Evolutionary conservation across 1,140 invertebrate species (phyloP), one percentile per base, ranked within the genome.

Genomic region (Cylas formicarius): DNA sequence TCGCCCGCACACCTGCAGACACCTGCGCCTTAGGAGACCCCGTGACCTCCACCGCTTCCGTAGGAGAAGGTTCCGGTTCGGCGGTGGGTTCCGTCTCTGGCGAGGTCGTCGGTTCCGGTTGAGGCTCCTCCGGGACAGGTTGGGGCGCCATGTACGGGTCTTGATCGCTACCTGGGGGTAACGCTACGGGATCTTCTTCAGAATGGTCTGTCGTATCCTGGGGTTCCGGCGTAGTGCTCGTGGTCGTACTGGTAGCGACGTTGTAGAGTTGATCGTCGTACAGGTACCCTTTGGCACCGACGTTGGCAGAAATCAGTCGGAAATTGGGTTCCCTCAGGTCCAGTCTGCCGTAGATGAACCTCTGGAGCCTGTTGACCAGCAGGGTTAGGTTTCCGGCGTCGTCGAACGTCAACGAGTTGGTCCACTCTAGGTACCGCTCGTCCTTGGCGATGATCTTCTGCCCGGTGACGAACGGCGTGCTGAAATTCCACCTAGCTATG

Each of bases 351-450:
- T 51, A 55, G 24, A 66, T 53, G 27, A 79, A 79, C 44, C 76
- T 78, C 47, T 77, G 77, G 13, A 84, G 49, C 14, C 72, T 66
- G 57, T 83, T 85, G 2, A 80, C 71, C 1, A 82, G 68, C 2
- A 80, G 75, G 56, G 75, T 81, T 1, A 83, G 56, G 44, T 76
- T 73, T 6, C 79, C 81, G 23, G 72, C 66, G 24, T 73, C 66
- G 54, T 84, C 80, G 47, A 83, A 79, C 3, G 74, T 70, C 54
- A 84, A 82, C 4, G 73, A 73, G 48, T 80, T 78, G 0, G 79
- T 73, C 81, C 82, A 85, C 60, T 84, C 81, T 51, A 84, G 75
- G 44, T 75, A 74, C 22, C 69, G 72, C 2, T 73, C 67, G 62
- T 84, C 81, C 41, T 75, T 69, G 0, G 79, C 75, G 35, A 84